Evolutionary conservation across 1,140 invertebrate genomes (phyloP).

Genomic region (Drosophila kohkoa): DNA sequence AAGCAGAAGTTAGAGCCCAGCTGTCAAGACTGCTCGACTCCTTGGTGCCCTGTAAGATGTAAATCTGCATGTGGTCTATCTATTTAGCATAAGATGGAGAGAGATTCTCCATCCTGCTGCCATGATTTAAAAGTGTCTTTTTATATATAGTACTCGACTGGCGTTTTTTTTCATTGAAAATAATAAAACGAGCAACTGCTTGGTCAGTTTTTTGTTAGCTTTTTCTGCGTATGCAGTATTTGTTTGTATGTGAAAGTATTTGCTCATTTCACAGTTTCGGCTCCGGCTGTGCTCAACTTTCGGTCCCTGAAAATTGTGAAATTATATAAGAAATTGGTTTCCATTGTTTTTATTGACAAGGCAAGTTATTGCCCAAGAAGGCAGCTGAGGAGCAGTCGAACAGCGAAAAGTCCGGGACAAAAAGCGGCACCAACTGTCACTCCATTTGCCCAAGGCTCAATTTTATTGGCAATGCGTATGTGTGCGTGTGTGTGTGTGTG

Average conservation of each 20-base stretch:
- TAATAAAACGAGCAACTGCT: not conserved
- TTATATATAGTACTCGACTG: too few species aligned
- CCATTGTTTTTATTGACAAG: slow-evolving; percentile 64
- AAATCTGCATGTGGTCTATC: slow-evolving; percentile 2
- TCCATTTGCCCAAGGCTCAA: slow-evolving; percentile 11
- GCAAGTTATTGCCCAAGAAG: slow-evolving; percentile 32
- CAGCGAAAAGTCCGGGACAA: not conserved
- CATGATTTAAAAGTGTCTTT: too few species aligned
- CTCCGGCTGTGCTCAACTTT: slow-evolving; percentile 18
- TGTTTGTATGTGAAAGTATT: slow-evolving; percentile 7
- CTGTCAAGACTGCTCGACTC: not conserved
- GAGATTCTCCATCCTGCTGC: too few species aligned
- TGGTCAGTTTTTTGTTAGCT: not conserved
- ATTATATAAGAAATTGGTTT: slow-evolving; percentile 67
- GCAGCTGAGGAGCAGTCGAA: not conserved
- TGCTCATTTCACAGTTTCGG: not conserved
- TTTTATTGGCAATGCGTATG: slow-evolving; percentile 21
- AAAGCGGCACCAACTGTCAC: slow-evolving; percentile 26
- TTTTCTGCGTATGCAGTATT: not conserved
- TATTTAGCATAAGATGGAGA: too few species aligned
- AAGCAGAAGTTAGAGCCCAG: slow-evolving; percentile 9
- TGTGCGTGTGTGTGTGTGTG: not conserved
- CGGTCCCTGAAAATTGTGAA: slow-evolving; percentile 46
- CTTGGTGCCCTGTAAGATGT: slow-evolving; percentile 11
- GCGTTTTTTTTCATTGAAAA: too few species aligned